Percentiles rank a stretch among this genome's conserved stretches.
Evolutionary conservation across 2,888 invertebrate genomes (phyloP).

Genomic region (Drosophila heteroneura): DNA sequence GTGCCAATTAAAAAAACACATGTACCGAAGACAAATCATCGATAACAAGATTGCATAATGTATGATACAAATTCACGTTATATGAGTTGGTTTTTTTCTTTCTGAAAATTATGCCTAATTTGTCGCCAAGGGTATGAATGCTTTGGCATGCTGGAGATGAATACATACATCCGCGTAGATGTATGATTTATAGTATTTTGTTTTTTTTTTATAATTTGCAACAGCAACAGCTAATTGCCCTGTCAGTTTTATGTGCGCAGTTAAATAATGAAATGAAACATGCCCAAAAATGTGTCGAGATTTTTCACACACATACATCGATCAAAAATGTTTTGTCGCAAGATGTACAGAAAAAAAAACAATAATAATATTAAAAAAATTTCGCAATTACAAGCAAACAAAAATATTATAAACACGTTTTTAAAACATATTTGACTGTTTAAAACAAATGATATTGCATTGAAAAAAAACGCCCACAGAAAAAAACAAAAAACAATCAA

Average conservation of each 20-base stretch:
- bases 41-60: constrained; percentile 6
- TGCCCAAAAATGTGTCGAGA: constrained; percentile 46
- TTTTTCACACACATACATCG: constrained; percentile 32
- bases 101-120: constrained; percentile 3
- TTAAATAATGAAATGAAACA: constrained; percentile 53
- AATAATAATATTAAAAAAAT: constrained; percentile 10
- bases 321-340: constrained; percentile 10
- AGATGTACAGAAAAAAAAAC: constrained; percentile 44
- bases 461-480: constrained; percentile 45
- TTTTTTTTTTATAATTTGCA: constrained; percentile 19
- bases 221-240: constrained; percentile 40
- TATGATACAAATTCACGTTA: constrained; percentile 1
- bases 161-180: neutral
- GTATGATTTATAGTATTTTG: constrained; percentile 17
- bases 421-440: constrained; percentile 47
- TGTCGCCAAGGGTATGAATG: constrained; percentile 24
- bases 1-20: neutral
- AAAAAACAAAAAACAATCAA: constrained; percentile 35
- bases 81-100: neutral
- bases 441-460: constrained; percentile 41
- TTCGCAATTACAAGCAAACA: constrained; percentile 35
- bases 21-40: constrained; percentile 1
- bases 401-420: constrained; percentile 31
- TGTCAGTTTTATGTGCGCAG: constrained; percentile 56
- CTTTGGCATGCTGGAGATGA: constrained; percentile 6